Evolutionary conservation across 2,797 vertebrate genomes (phyloP).

Genomic region (Sebastes iracundus): DNA sequence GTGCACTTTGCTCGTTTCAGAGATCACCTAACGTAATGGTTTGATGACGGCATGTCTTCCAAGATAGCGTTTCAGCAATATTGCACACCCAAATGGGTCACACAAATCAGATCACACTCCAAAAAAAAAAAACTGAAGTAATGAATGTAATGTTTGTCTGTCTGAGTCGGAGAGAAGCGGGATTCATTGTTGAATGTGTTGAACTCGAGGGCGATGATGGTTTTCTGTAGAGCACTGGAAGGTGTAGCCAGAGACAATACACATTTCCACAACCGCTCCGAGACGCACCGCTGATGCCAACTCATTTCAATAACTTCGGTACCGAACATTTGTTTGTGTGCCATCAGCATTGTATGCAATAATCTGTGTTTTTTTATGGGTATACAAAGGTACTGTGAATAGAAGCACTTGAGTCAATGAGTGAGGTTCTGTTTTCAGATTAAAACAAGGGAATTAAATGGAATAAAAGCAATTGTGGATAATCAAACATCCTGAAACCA

Average conservation of each 20-base stretch:
- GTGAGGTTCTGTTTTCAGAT: slow-evolving; percentile 50
- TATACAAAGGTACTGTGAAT: slow-evolving; percentile 69
- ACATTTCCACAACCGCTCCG: slow-evolving; percentile 49
- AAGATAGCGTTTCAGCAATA: slow-evolving; percentile 73
- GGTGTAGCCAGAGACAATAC: slow-evolving; percentile 26
- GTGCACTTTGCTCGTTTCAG: slow-evolving; percentile 65
- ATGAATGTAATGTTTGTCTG: slow-evolving; percentile 69
- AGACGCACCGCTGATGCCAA: slow-evolving; percentile 52
- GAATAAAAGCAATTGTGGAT: slow-evolving; percentile 55
- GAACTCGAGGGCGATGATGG: slow-evolving; percentile 17
- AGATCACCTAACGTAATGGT: slow-evolving; percentile 32
- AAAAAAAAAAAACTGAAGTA: slow-evolving; percentile 32
- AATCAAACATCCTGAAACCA: slow-evolving; percentile 71
- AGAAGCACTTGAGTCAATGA: slow-evolving; percentile 50
- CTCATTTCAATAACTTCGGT: slow-evolving; percentile 64
- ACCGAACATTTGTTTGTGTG: slow-evolving; percentile 60
- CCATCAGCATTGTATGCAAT: slow-evolving; percentile 80
- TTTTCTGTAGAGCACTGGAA: slow-evolving; percentile 6
- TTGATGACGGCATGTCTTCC: slow-evolving; percentile 71
- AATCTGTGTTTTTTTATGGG: slow-evolving; percentile 70
- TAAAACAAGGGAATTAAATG: slow-evolving; percentile 33
- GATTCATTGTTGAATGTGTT: slow-evolving; percentile 41
- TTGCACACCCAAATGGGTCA: slow-evolving; percentile 66
- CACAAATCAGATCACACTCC: slow-evolving; percentile 50
- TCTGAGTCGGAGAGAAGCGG: slow-evolving; percentile 20